phyloP scores from a whole-genome alignment of 1,140 invertebrate species.

The Bacillus rossius region DNA sequence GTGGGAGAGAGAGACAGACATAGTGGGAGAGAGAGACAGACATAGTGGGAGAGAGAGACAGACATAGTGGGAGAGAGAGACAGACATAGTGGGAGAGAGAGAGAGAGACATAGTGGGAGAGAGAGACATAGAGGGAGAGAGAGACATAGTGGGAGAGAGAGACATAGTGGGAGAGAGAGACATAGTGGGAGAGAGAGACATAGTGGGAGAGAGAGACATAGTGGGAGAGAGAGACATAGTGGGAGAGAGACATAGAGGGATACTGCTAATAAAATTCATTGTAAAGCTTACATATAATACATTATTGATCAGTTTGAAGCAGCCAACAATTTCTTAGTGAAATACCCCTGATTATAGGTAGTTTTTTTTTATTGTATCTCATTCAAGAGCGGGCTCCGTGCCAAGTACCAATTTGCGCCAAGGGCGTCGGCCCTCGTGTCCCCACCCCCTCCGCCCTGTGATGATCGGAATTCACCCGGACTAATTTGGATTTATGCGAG shows the following conservation, averaged over 20 bases:
- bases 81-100: not conserved
- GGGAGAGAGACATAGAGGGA: not conserved
- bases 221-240: not conserved
- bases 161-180: not conserved
- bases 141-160: not conserved
- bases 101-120: not conserved
- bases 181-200: not conserved
- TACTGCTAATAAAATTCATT: no score
- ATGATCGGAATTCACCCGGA: no score
- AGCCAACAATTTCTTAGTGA: no score
- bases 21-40: not conserved
- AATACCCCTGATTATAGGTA: no score
- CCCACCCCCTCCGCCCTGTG: no score
- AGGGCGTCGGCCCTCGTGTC: no score
- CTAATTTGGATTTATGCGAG: no score
- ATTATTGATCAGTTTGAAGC: no score
- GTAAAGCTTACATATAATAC: no score
- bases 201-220: not conserved
- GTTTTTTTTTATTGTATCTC: no score
- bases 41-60: not conserved
- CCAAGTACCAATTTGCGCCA: no score
- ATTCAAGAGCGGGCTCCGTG: no score
- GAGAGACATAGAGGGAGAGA: not conserved
- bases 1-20: not conserved
- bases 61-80: not conserved